Conservation (phyloP, 2,888 invertebrate genomes). For the Catonia carolina region DNA sequence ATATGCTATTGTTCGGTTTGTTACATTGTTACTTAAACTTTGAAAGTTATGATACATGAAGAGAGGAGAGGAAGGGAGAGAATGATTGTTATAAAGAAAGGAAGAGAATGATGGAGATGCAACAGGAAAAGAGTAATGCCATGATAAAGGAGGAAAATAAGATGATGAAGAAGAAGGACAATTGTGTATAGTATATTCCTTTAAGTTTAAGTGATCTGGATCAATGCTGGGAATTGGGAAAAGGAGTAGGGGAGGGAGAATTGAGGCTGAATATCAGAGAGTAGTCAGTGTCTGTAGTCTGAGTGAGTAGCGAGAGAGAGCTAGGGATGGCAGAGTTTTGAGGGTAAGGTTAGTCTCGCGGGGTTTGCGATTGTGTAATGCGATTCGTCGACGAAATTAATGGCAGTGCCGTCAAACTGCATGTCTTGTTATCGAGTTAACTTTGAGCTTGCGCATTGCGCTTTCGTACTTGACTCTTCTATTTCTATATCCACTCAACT, state of each 20-base stretch:
- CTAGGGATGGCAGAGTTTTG: not conserved
- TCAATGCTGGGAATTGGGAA: slow-evolving; percentile 1
- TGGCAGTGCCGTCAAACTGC: slow-evolving; percentile 11
- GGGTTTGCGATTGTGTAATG: slow-evolving; percentile 11
- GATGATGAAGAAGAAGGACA: not conserved
- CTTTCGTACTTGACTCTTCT: too few relatives aligned
- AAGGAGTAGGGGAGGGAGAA: not conserved
- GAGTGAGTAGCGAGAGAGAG: not conserved
- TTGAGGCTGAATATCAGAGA: too few relatives aligned
- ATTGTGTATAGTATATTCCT: slow-evolving; percentile 2
- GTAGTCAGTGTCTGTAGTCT: too few relatives aligned
- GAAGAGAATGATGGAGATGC: not conserved
- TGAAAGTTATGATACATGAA: too few relatives aligned
- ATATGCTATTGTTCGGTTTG: too few relatives aligned
- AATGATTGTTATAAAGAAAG: not conserved
- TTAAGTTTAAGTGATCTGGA: slow-evolving; percentile 8
- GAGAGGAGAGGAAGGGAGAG: not conserved
- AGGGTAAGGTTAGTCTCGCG: not conserved
- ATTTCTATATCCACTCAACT: too few relatives aligned
- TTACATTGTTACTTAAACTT: too few relatives aligned
- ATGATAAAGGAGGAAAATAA: not conserved
- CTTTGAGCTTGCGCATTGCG: not conserved
- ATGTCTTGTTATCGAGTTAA: slow-evolving; percentile 14
- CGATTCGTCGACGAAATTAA: slow-evolving; percentile 11
- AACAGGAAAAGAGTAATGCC: not conserved